Percentiles rank a stretch among this genome's conserved stretches.
These are phyloP conservation scores for Catagonus wagneri DNA, from an alignment of 2,113 vertebrate genomes.

Conservation along the genomic window DNA sequence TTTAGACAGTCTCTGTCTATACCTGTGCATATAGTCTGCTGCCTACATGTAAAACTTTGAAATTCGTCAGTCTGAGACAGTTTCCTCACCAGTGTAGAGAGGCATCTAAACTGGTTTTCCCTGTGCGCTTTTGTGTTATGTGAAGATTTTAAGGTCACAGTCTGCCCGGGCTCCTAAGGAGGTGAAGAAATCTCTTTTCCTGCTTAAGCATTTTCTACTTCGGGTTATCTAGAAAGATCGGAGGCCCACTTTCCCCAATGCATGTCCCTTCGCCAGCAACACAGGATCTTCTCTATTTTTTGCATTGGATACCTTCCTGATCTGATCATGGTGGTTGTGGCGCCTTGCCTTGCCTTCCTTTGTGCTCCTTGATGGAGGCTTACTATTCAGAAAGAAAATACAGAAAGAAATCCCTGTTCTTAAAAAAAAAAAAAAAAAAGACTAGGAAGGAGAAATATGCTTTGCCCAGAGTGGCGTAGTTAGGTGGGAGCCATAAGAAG, in stretches of 20 bases:
- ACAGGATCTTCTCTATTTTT: accelerated
- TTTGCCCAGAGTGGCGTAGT: not conserved
- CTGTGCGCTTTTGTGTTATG: not conserved
- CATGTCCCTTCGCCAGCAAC: not conserved
- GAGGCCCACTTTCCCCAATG: not conserved
- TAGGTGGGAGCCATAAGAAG: conserved; percentile 7
- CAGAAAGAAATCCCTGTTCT: not conserved
- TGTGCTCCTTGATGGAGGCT: not conserved
- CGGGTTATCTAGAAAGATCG: not conserved
- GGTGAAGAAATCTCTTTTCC: not conserved
- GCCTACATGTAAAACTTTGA: not conserved
- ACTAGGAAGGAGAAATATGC: not conserved
- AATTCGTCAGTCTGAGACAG: not conserved
- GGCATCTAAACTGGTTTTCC: not conserved
- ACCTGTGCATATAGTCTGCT: not conserved
- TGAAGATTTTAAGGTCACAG: not conserved
- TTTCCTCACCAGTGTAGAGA: not conserved
- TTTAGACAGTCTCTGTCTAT: not conserved
- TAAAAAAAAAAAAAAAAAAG: not conserved
- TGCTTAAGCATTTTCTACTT: not conserved
- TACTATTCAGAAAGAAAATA: not conserved
- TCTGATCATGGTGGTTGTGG: not conserved
- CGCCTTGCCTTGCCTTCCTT: not conserved
- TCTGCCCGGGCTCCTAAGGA: not conserved
- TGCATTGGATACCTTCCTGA: not conserved